These are phyloP conservation scores for Dynastes hyllus DNA, from an alignment of 2,888 invertebrate species.

Conservation along the genomic window DNA sequence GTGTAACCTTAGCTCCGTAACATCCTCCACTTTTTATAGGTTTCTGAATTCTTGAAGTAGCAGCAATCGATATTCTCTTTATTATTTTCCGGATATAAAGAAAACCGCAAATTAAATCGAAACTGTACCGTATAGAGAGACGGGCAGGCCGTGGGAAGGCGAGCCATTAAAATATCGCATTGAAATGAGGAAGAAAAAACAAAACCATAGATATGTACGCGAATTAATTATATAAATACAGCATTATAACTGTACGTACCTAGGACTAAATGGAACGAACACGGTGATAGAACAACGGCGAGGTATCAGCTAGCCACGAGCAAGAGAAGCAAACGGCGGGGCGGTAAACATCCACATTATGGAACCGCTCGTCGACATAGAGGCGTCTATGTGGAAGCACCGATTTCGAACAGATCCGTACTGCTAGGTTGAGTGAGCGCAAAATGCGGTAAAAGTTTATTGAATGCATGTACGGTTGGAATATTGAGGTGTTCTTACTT, in stretches of 20 bases:
- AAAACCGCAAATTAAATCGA: slow-evolving; percentile 1
- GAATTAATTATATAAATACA: slow-evolving; percentile 18
- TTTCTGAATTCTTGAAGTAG: too few species aligned
- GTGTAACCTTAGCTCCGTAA: too few species aligned
- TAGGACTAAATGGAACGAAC: neutral
- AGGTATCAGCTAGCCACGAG: neutral
- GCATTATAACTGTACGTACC: slow-evolving; percentile 14
- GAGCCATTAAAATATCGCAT: slow-evolving; percentile 9
- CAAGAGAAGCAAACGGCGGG: neutral
- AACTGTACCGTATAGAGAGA: neutral
- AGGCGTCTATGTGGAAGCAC: too few species aligned
- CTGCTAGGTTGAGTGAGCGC: neutral
- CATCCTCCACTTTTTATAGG: too few species aligned
- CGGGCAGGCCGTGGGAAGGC: slow-evolving; percentile 7
- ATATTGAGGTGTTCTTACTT: too few species aligned
- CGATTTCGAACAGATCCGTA: too few species aligned
- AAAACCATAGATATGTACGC: neutral
- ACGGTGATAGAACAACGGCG: neutral
- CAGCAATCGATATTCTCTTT: too few species aligned
- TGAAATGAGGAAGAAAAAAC: neutral
- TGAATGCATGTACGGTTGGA: too few species aligned
- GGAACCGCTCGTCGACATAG: too few species aligned
- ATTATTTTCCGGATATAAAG: neutral
- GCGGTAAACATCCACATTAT: too few species aligned
- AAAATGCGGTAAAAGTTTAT: too few species aligned